A percentile compares a stretch with the other conserved stretches of the same genome.
These are phyloP conservation scores for Ichneumoninae sp. DNA, from an alignment of 2,888 invertebrate species.

Conservation along the genomic window DNA sequence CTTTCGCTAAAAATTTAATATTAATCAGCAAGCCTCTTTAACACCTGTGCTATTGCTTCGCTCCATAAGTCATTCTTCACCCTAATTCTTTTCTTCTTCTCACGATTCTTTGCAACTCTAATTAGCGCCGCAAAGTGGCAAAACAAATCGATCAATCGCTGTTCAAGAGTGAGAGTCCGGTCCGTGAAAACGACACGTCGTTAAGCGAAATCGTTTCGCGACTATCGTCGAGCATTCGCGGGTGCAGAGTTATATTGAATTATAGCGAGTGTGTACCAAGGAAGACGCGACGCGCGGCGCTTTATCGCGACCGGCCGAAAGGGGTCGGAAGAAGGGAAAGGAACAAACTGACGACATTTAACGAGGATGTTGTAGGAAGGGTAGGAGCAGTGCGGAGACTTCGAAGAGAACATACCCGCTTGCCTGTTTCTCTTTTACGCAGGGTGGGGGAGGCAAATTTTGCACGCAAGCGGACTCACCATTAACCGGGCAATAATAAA, in stretches of 20 bases:
- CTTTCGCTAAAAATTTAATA: not conserved
- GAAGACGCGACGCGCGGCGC: not conserved
- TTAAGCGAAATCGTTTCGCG: conserved; percentile 20
- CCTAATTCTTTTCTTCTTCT: not conserved
- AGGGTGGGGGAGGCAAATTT: conserved; percentile 6
- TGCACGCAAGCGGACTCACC: conserved; percentile 51
- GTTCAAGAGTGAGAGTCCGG: too few relatives aligned
- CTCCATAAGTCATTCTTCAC: not conserved
- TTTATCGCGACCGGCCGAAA: conserved; percentile 19
- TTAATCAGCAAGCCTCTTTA: not conserved
- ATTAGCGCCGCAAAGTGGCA: not conserved
- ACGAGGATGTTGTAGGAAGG: not conserved
- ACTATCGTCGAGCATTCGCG: not conserved
- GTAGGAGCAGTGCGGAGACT: not conserved
- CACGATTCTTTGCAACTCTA: not conserved
- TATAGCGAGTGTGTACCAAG: conserved; percentile 8
- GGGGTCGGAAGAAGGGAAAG: conserved; percentile 13
- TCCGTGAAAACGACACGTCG: conserved; percentile 19
- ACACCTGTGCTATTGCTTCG: not conserved
- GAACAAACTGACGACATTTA: conserved; percentile 54
- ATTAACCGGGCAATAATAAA: conserved; percentile 74
- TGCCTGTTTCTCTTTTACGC: not conserved
- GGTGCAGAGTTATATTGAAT: not conserved
- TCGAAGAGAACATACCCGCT: not conserved
- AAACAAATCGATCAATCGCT: conserved; percentile 22